Base-by-base conservation (phyloP, 2,888 invertebrate species). In the Allygus modestus region DNA sequence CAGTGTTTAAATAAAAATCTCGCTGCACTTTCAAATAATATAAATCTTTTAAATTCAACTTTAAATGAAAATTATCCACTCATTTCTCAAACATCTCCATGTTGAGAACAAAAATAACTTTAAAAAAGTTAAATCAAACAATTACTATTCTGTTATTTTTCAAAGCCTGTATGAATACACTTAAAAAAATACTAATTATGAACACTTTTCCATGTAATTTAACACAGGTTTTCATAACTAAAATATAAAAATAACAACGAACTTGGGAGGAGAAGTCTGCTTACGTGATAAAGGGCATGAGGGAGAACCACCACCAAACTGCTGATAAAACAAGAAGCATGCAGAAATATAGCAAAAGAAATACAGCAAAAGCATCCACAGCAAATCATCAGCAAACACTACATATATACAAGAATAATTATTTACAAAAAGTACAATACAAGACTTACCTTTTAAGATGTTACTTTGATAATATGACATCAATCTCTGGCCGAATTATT, bases 291-390 rank as follows among this genome's bases (percentile, higher is more conserved):
- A 65, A 28, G 9, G 26, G 43, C 41, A 17, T 37, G 37, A 73
- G 20, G 69, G 9, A 7, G n/a, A 73, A 73, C 73, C 43, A 23
- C n/a, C 73, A 73, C 73, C 73, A 73, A 28, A 69, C 54, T 54
- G 54, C 65, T 28, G 65, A 31, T 65, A 65, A 65, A 65, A 65
- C 65, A 65, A 65, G 65, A 65, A 28, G 28, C 65, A 31, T 65
- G 73, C 73, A 69, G 31, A 33, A 69, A 33, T 69, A 69, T 4
- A 69, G n/a, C 69, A 41, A n/a, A 73, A 43, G 11, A 37, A 23
- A 73, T 23, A 73, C 9, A 43, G 73, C 41, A 41, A 73, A 73
- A 77, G 77, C 77, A 77, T 77, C 77, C 77, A 77, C 46, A 43
- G 15, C 77, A 77, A 73, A 73, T 73, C 37, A 73, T 73, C 73